phyloP scores from a whole-genome alignment of 1,140 invertebrate species.

The Diprion similis region DNA sequence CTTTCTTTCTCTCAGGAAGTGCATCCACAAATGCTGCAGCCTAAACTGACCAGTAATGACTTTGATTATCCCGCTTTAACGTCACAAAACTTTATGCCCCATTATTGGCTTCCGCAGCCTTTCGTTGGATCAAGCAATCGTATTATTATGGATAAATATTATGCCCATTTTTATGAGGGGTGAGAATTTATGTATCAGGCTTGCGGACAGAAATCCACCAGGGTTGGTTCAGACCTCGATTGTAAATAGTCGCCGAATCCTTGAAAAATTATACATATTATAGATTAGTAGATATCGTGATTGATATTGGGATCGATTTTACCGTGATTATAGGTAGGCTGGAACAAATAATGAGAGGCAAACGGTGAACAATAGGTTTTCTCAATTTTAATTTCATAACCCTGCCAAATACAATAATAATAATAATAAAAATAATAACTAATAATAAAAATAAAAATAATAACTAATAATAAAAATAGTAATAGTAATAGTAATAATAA shows the following conservation, averaged over 20 bases:
- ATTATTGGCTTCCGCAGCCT: too few relatives aligned
- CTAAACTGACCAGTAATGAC: not conserved
- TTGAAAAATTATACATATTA: too few relatives aligned
- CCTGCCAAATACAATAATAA: constrained; percentile 64
- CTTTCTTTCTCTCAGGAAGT: not conserved
- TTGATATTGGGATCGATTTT: not conserved
- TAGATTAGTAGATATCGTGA: too few relatives aligned
- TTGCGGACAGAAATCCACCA: too few relatives aligned
- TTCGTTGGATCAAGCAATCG: too few relatives aligned
- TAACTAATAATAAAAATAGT: constrained; percentile 8
- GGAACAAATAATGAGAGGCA: not conserved
- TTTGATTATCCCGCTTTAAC: not conserved
- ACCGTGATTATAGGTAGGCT: not conserved
- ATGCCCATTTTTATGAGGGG: too few relatives aligned
- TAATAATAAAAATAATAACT: constrained; percentile 33
- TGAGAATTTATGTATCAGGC: too few relatives aligned
- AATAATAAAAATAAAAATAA: too few relatives aligned
- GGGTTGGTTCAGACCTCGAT: too few relatives aligned
- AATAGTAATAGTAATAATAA: constrained; percentile 24
- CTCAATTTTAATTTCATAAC: constrained; percentile 60
- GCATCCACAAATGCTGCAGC: not conserved
- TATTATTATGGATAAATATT: too few relatives aligned
- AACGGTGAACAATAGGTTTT: constrained; percentile 36
- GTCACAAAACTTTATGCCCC: too few relatives aligned
- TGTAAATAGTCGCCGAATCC: too few relatives aligned